Evolutionary conservation across 1,140 invertebrate genomes (phyloP).

Genomic region (Limonius californicus): DNA sequence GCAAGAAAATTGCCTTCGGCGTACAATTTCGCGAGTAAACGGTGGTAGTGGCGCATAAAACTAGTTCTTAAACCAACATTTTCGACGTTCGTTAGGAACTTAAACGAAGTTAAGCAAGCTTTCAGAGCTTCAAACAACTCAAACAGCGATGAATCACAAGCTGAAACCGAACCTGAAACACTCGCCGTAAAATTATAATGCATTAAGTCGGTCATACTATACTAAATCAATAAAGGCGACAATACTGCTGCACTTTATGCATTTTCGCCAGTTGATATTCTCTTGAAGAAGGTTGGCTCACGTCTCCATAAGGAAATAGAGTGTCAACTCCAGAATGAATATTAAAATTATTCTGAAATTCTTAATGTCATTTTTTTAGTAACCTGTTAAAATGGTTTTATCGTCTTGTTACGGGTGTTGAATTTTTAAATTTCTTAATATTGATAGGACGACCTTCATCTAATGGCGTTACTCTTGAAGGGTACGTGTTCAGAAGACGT

Average conservation of each 20-base stretch:
- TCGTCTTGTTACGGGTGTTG: too few relatives aligned
- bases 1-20: background rate
- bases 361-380: too few relatives aligned
- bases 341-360: too few relatives aligned
- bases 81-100: background rate
- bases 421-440: too few relatives aligned
- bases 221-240: constrained; percentile 21
- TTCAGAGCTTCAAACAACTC: background rate
- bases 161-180: constrained; percentile 26
- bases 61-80: background rate
- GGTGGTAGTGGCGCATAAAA: background rate
- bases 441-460: too few relatives aligned
- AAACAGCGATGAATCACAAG: constrained; percentile 10
- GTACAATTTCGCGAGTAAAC: background rate
- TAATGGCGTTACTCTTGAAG: background rate
- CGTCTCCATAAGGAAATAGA: too few relatives aligned
- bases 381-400: too few relatives aligned
- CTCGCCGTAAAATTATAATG: constrained; percentile 28
- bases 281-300: background rate
- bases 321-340: too few relatives aligned
- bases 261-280: background rate
- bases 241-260: constrained; percentile 4
- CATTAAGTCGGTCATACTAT: constrained; percentile 30
- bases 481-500: constrained; percentile 11
- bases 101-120: background rate